Percentiles rank a stretch among this genome's conserved stretches.
Evolutionary conservation across 1,140 invertebrate species (phyloP).

Genomic region (Drosophila nigromelanica): DNA sequence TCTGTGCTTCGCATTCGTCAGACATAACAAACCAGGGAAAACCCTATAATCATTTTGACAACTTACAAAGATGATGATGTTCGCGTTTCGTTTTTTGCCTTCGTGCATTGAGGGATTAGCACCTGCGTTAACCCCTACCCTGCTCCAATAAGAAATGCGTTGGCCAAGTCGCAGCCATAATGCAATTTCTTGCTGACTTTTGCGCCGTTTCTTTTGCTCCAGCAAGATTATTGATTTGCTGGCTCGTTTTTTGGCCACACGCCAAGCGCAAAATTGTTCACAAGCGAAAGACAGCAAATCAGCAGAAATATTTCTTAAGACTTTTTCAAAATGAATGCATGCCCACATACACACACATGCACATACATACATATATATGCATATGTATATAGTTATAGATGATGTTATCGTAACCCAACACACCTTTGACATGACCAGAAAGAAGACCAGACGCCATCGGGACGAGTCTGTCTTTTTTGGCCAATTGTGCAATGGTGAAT

Average conservation of each 20-base stretch:
- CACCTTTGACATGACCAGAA: slow-evolving; percentile 1
- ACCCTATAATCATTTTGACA: slow-evolving; percentile 44
- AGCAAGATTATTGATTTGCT: slow-evolving; percentile 72
- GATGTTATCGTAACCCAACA: slow-evolving; percentile 9
- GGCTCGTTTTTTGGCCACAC: slow-evolving; percentile 55
- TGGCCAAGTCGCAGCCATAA: slow-evolving; percentile 24
- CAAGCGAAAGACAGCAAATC: slow-evolving; percentile 38
- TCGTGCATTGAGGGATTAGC: slow-evolving; percentile 1
- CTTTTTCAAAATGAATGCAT: slow-evolving; percentile 29
- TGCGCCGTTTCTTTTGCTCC: slow-evolving; percentile 24
- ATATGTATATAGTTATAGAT: neutral
- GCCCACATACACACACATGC: slow-evolving; percentile 19
- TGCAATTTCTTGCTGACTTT: slow-evolving; percentile 38
- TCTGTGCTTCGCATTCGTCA: slow-evolving; percentile 39
- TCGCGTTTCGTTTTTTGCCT: slow-evolving; percentile 17
- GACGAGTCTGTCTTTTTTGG: slow-evolving; percentile 18
- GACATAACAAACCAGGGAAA: slow-evolving; percentile 74
- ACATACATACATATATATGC: slow-evolving; percentile 1
- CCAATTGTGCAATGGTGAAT: slow-evolving; percentile 60
- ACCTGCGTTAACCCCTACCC: too few relatives aligned
- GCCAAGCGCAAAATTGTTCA: slow-evolving; percentile 55
- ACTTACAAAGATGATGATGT: slow-evolving; percentile 22
- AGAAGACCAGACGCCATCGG: neutral
- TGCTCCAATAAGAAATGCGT: slow-evolving; percentile 29
- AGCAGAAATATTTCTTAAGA: slow-evolving; percentile 65